Evolutionary conservation across 2,797 vertebrate genomes (phyloP).

Genomic region (Kryptopterus vitreolus): DNA sequence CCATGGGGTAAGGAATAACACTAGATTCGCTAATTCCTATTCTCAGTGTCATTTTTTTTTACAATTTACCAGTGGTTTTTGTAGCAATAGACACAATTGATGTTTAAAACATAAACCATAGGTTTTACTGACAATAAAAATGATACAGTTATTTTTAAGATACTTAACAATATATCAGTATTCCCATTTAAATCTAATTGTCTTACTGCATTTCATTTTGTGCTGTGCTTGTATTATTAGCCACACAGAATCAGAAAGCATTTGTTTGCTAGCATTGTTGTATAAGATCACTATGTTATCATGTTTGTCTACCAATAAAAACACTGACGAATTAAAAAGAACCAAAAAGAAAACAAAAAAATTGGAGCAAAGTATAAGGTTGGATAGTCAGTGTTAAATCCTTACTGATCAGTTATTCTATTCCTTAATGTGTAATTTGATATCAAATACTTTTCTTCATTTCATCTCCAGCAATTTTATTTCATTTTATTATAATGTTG

Average conservation of each 20-base stretch:
- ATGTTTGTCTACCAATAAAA: no score
- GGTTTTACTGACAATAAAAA: neutral
- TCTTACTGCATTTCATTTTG: neutral
- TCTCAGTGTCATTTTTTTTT: no score
- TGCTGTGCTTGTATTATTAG: no score
- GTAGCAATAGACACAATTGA: neutral
- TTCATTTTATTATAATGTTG: neutral
- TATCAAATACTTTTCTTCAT: neutral
- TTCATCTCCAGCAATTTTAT: no score
- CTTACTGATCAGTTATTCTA: no score
- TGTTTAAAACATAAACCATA: neutral
- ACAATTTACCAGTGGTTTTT: neutral
- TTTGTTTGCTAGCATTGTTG: neutral
- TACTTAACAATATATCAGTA: neutral
- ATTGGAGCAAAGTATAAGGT: no score
- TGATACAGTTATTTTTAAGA: neutral
- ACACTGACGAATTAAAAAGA: no score
- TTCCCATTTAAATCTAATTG: neutral
- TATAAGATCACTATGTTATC: neutral
- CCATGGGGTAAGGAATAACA: conserved; percentile 55
- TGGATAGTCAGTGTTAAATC: neutral
- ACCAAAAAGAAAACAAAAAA: no score
- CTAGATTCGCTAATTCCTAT: neutral
- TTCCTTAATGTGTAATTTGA: no score
- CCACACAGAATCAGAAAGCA: no score